phyloP scores from a whole-genome alignment of 2,797 vertebrate species.

The Sebastes baramenuke region DNA sequence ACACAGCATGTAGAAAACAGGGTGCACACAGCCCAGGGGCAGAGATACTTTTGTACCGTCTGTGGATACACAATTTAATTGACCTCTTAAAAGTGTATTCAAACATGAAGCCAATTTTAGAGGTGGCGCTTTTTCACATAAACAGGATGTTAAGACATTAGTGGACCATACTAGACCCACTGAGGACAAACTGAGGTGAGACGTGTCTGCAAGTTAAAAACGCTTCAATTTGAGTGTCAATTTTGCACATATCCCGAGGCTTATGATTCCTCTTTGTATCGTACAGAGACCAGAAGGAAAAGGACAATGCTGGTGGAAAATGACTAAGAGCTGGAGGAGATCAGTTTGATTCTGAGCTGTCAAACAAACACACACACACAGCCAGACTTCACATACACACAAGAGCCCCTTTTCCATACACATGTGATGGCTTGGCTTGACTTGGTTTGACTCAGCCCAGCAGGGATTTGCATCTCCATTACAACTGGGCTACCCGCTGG shows the following conservation, averaged over 20 bases:
- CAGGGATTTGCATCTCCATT: not conserved
- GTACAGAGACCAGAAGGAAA: not conserved
- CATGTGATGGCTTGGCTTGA: not conserved
- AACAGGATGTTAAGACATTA: not conserved
- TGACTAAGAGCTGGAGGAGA: not conserved
- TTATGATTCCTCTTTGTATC: not conserved
- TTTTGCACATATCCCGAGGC: not conserved
- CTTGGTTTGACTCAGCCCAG: not conserved
- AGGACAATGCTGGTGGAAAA: not conserved
- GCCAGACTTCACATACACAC: not conserved
- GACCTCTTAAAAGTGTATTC: not conserved
- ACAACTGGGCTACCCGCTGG: not conserved
- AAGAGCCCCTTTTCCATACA: not conserved
- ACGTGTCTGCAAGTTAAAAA: not conserved
- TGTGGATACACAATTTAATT: not conserved
- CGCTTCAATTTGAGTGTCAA: not conserved
- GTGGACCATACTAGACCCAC: not conserved
- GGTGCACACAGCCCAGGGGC: not conserved
- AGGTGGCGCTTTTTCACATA: not conserved
- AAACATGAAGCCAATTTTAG: not conserved
- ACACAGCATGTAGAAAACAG: slow-evolving; percentile 36
- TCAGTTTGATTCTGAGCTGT: not conserved
- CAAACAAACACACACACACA: not conserved
- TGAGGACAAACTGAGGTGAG: not conserved
- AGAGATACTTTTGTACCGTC: not conserved